These are phyloP conservation scores for Sarotherodon lohbergeri DNA, from an alignment of 2,113 vertebrate genomes.

Conservation along the genomic window DNA sequence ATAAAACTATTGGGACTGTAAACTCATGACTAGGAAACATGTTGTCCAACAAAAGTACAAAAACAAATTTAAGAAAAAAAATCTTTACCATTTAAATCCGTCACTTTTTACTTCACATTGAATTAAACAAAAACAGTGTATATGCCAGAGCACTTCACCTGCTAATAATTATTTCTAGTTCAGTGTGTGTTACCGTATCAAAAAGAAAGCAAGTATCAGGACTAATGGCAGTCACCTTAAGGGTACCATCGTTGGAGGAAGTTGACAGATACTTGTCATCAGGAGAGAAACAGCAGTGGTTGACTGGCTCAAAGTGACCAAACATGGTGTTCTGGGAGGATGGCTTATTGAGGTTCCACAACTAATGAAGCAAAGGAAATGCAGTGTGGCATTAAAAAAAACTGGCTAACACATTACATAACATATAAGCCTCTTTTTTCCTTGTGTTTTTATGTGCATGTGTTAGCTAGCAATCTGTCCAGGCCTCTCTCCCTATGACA, in stretches of 20 bases:
- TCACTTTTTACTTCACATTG: not conserved
- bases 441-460: not conserved
- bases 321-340: constrained; percentile 91
- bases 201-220: not conserved
- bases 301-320: constrained; percentile 82
- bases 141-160: not conserved
- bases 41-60: not conserved
- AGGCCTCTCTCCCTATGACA: not conserved
- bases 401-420: not conserved
- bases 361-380: constrained; percentile 55
- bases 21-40: not conserved
- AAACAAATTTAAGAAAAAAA: not conserved
- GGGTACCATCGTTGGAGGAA: constrained; percentile 88
- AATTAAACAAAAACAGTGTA: not conserved
- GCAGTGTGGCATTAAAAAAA: not conserved
- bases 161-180: not conserved
- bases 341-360: constrained; percentile 85
- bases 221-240: constrained; percentile 78
- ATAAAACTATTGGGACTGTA: not conserved
- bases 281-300: constrained; percentile 93
- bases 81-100: not conserved
- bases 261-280: constrained; percentile 84
- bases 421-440: not conserved
- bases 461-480: not conserved
- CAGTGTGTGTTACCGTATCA: not conserved